Evolutionary conservation across 2,113 vertebrate species (phyloP), one percentile per base, ranked within the genome.

Genomic region (Tachysurus fulvidraco): DNA sequence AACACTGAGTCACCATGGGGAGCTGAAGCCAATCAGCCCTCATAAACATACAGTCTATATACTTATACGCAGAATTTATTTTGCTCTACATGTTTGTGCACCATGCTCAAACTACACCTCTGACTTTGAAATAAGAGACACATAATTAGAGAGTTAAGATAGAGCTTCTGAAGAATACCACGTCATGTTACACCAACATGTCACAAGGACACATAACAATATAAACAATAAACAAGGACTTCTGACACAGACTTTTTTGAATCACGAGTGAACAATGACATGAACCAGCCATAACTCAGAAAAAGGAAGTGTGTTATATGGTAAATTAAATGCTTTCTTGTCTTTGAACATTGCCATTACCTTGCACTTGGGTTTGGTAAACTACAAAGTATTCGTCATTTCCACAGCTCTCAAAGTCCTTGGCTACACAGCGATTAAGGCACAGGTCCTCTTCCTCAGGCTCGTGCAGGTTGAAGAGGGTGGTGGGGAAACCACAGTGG

Each of bases 361-460:
- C 98, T 96, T 99, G 98, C 83, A 99, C 97, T 91, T 99, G 98
- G 0, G 98, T 99, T 94, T 99, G 98, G 94, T 99, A 99, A 79
- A 98, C 96, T 0, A 98, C 95, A 92, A 98, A 97, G 92, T 96
- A 97, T 0, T 97, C 93, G 0, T 94, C 78, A 0, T 95, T 98
- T 88, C 97, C 97, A 0, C 98, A 99, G 96, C 95, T 98, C 93
- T 99, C 98, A 0, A 97, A 97, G 89, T 99, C 97, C 90, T 98
- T 97, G 0, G 96, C 97, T 0, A 93, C 90, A 52, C 98, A 99
- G 85, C 91, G 96, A 85, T 96, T 95, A 6, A 96, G 94, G 8
- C 98, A 99, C 91, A 97, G 94, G 85, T 96, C 95, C 90, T 99
- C 98, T 0, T 98, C 96, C 89, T 98, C 97, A 0, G 91, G 93